Base-by-base conservation (phyloP, 2,888 invertebrate species). In the Neocrepidodera transversa region DNA sequence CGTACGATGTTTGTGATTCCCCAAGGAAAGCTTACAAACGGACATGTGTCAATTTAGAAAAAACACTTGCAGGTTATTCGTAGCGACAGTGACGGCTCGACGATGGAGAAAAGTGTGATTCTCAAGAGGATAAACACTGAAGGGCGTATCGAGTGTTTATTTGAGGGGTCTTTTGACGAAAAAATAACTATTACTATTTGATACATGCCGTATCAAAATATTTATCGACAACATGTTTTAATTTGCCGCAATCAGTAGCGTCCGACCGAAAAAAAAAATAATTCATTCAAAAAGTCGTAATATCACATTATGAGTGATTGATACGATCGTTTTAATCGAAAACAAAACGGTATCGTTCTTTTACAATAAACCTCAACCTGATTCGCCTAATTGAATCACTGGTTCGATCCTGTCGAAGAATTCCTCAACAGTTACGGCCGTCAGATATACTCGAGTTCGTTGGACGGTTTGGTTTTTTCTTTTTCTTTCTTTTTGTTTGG, bases 61-160 rank as follows among this genome's bases (percentile, higher is more conserved):
- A 50, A 26, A 50, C 38, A 36, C 26, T 38, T n/a, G 38, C 48
- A 60, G 55, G 55, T 56, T 55, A 60, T 56, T 45, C 48, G 51
- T 40, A 51, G 40, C 48, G 60, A 60, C 60, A 60, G 60, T 60
- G 55, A 60, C 55, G 55, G 58, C 55, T 49, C 51, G 62, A 32
- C 51, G 62, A 58, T 40, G 52, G 54, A 55, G 55, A 54, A 62
- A 58, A 62, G 50, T 62, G 58, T 51, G 36, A 54, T 36, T 55
- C 62, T 50, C 62, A 23, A 45, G 62, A 62, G 62, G 42, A 58
- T 62, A 58, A 62, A 62, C 58, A 58, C 48, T 36, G 50, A 55
- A 55, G 58, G 62, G 62, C 50, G 55, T 51, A 48, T 55, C 17
- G 58, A 58, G 60, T 45, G 42, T 48, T 52, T 62, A 62, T 51